Evolutionary conservation across 2,113 vertebrate genomes (phyloP).

Genomic region (Heterocephalus glaber): DNA sequence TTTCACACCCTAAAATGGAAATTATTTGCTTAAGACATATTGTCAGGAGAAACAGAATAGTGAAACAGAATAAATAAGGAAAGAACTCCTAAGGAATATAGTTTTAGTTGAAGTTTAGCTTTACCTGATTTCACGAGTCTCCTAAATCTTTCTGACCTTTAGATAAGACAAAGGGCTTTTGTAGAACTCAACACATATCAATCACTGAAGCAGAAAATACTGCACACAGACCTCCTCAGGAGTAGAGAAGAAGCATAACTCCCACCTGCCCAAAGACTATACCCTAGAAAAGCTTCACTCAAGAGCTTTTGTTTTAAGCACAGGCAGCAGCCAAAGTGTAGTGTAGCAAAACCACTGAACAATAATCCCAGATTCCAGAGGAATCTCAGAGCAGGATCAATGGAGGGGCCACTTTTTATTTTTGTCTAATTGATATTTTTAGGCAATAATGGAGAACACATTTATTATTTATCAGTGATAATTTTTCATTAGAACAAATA

Average conservation of each 20-base stretch:
- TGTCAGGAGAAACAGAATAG: not conserved
- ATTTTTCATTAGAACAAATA: not conserved
- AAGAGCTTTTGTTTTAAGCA: not conserved
- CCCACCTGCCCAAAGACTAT: not conserved
- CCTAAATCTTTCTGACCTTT: not conserved
- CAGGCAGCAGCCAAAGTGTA: not conserved
- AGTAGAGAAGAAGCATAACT: too few species aligned
- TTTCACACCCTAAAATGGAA: not conserved
- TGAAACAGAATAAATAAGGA: not conserved
- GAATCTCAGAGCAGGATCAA: not conserved
- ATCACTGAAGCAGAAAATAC: not conserved
- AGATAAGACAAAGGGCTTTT: not conserved
- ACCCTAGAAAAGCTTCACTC: not conserved
- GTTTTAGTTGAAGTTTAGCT: not conserved
- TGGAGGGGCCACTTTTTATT: not conserved
- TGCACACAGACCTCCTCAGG: not conserved
- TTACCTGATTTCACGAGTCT: not conserved
- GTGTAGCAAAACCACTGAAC: not conserved
- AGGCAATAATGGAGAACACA: not conserved
- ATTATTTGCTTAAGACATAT: not conserved
- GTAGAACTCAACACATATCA: not conserved
- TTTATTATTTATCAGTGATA: not conserved
- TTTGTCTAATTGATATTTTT: not conserved
- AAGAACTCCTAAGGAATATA: not conserved
- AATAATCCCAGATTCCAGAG: not conserved